Evolutionary conservation across 1,140 invertebrate genomes (phyloP), one percentile per base, ranked within the genome.

Genomic region (Sycobia sp.): DNA sequence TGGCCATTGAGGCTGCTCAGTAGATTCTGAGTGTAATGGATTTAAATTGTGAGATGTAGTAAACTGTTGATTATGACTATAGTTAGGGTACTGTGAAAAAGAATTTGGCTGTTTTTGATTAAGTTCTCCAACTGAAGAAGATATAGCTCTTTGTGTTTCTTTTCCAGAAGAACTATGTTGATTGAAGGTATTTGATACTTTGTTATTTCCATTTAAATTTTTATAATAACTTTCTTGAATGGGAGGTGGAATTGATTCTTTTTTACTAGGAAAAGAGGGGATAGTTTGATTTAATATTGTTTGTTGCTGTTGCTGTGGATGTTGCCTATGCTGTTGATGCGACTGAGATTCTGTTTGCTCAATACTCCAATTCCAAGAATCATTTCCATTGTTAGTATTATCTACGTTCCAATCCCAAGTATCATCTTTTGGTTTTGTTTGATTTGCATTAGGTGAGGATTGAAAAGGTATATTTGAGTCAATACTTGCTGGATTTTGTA

Each of bases 291-390:
- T 53, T 69, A 70, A 4, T 70, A 71, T 16, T 66, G 65, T 36
- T 7, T 60, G 65, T 16, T 68, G 61, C 34, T 70, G 72, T 5
- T 71, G 76, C 13, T 64, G 73, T 10, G 69, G 71, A 1, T 71
- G 67, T 36, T 66, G 68, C 54, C 59, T 65, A 47, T 65, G 67
- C 10, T 70, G 58, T 49, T 70, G 72, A 4, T 73, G 75, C 18
- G 65, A 69, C 13, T 69, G 69, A 4, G 29, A 8, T 18, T 79
- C 76, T 0, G 72, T 18, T 34, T 77, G 72, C 49, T 82, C 80
- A 29, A 80, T 62, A 60, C 74, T 80, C 78, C 78, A 82, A 47
- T 82, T 75, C 78, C 80, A 82, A 1, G 76, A 75, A 65, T 82
- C 76, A 57, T 79, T 81, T 8, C 72, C 74, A 67, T 76, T 77